phyloP scores from a whole-genome alignment of 1,140 invertebrate species.

The Eueides isabella region DNA sequence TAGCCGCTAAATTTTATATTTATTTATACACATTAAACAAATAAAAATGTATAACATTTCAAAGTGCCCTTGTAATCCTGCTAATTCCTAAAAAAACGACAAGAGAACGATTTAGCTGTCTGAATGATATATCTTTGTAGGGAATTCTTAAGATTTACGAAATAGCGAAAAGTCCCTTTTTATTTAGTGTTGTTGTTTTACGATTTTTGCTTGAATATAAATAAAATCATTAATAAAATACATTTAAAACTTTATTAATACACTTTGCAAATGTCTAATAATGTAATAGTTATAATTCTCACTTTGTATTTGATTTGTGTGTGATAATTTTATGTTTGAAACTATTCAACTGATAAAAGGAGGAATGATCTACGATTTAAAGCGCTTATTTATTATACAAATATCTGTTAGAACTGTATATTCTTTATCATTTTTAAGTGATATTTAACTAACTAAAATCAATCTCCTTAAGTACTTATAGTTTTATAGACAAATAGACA shows the following conservation, averaged over 20 bases:
- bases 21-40: conserved; percentile 1
- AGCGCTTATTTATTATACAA: too few species aligned
- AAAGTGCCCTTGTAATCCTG: conserved; percentile 21
- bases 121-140: conserved; percentile 58
- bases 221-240: background rate
- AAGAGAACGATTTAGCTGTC: conserved; percentile 57
- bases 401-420: too few species aligned
- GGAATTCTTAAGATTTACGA: conserved; percentile 56
- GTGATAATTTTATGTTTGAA: too few species aligned
- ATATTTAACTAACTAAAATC: too few species aligned
- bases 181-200: conserved; percentile 8
- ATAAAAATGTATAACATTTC: conserved; percentile 18
- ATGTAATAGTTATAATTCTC: background rate
- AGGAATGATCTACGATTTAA: too few species aligned
- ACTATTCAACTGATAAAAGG: too few species aligned
- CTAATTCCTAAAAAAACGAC: conserved; percentile 30
- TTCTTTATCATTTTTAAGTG: too few species aligned
- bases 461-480: too few species aligned
- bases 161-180: conserved; percentile 26
- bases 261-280: too few species aligned
- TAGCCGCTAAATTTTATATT: background rate
- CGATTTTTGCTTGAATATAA: background rate
- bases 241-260: too few species aligned
- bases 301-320: background rate
- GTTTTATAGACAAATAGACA: too few species aligned